These are phyloP conservation scores for Sarotherodon lohbergeri DNA, from an alignment of 2,113 vertebrate species.

Conservation along the genomic window DNA sequence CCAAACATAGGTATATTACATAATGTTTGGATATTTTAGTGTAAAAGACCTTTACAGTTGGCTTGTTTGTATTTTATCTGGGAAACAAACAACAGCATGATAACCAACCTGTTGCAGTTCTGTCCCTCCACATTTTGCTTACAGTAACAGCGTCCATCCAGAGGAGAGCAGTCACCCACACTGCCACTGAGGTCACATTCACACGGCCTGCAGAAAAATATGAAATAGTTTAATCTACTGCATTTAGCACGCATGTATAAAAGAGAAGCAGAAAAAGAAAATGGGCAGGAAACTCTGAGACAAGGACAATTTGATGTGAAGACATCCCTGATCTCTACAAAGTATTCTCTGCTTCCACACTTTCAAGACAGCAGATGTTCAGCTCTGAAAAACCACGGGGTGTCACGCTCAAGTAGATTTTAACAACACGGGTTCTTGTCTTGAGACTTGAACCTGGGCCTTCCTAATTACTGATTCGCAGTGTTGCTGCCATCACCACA, in stretches of 20 bases:
- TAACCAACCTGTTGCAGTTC: slow-evolving; percentile 80
- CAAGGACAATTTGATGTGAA: background rate
- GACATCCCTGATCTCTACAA: background rate
- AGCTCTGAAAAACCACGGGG: background rate
- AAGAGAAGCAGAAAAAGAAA: background rate
- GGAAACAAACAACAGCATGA: background rate
- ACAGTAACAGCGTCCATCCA: slow-evolving; percentile 82
- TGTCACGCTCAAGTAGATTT: background rate
- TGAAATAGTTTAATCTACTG: background rate
- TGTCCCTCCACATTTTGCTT: slow-evolving; percentile 83
- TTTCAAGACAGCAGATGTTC: background rate
- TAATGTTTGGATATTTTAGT: background rate
- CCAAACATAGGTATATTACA: background rate
- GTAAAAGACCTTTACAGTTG: background rate
- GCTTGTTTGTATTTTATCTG: background rate
- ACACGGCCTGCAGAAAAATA: slow-evolving; percentile 74
- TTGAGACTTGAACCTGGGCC: background rate
- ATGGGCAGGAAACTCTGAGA: background rate
- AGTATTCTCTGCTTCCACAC: background rate
- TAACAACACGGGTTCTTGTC: background rate
- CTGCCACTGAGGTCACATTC: slow-evolving; percentile 76
- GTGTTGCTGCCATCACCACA: background rate
- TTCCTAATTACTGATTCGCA: background rate
- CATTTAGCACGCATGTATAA: background rate
- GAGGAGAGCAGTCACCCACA: slow-evolving; percentile 75